Percentiles rank a stretch among this genome's conserved stretches.
Conservation (phyloP, 2,888 invertebrate species). For the Ommatoiulus sabulosus region DNA sequence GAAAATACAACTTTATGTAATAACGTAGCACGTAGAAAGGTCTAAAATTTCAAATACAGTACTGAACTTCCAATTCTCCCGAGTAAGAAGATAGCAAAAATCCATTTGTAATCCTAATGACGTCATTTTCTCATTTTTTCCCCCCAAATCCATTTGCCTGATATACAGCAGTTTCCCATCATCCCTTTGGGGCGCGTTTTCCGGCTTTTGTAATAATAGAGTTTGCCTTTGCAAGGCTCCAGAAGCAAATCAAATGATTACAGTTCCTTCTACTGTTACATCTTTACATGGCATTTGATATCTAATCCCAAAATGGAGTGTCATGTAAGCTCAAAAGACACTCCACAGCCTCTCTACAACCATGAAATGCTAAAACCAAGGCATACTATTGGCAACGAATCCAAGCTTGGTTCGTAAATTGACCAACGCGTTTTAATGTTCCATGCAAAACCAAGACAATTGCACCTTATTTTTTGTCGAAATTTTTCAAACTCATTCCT, state of each 20-base stretch:
- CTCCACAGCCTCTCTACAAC: no score
- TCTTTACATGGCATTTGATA: not conserved
- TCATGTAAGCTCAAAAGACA: not conserved
- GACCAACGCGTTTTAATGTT: not conserved
- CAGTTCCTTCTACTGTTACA: not conserved
- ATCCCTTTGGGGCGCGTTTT: not conserved
- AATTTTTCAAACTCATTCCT: no score
- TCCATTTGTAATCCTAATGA: not conserved
- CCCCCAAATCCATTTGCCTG: not conserved
- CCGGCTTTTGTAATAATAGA: not conserved
- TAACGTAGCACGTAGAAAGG: not conserved
- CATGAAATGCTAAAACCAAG: no score
- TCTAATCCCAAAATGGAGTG: constrained; percentile 20
- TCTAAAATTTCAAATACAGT: not conserved
- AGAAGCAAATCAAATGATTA: not conserved
- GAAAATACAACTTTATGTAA: not conserved
- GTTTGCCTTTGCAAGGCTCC: not conserved
- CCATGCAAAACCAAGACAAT: not conserved
- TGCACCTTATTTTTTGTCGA: no score
- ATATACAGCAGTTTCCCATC: not conserved
- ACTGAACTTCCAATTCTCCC: not conserved
- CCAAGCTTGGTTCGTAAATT: not conserved
- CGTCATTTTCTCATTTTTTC: not conserved
- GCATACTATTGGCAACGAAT: not conserved
- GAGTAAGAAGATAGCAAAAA: not conserved